Conservation (phyloP, 2,888 invertebrate species). For the Frankliniella fusca region DNA sequence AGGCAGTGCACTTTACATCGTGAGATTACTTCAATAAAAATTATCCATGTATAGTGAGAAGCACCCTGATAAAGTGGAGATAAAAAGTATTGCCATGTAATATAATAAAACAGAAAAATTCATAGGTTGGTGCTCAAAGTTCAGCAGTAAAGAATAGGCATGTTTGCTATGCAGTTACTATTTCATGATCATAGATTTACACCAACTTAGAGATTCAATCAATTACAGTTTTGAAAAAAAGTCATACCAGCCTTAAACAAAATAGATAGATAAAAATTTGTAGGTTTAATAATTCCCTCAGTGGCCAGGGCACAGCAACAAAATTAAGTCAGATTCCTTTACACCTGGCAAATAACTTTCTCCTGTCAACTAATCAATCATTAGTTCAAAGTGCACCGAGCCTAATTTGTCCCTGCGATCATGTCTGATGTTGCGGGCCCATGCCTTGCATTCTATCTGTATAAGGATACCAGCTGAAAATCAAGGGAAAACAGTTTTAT, state of each 20-base stretch:
- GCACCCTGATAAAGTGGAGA: background rate
- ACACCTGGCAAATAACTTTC: background rate
- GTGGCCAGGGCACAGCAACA: no score
- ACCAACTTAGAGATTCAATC: background rate
- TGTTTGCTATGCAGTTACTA: background rate
- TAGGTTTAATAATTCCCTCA: background rate
- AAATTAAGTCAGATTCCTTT: background rate
- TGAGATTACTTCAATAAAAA: background rate
- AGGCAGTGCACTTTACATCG: background rate
- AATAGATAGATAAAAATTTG: background rate
- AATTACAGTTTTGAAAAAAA: background rate
- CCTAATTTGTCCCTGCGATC: constrained; percentile 50
- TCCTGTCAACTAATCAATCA: constrained; percentile 46
- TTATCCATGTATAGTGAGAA: background rate
- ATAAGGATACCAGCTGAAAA: constrained; percentile 46
- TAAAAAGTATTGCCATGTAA: background rate
- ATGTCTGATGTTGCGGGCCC: constrained; percentile 50
- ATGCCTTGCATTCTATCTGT: constrained; percentile 50
- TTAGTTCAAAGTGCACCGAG: constrained; percentile 52
- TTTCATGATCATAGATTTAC: background rate
- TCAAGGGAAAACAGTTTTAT: background rate
- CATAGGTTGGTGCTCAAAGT: background rate
- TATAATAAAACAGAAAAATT: background rate
- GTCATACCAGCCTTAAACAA: background rate
- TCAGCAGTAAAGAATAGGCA: background rate